These are phyloP conservation scores for Darevskia mixta DNA, from an alignment of 2,797 vertebrate species.

Conservation along the genomic window DNA sequence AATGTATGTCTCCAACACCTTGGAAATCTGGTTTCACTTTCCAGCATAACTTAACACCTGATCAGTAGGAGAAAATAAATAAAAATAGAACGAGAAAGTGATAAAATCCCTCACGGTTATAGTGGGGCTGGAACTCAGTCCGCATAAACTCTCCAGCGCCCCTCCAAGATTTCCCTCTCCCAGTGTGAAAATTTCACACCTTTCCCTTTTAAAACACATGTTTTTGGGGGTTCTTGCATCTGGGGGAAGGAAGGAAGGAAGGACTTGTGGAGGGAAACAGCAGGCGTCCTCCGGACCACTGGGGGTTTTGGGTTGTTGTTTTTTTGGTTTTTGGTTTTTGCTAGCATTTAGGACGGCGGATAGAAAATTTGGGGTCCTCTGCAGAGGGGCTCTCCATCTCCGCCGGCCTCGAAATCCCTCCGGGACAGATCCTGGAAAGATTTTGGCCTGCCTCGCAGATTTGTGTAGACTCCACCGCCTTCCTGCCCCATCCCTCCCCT, in stretches of 20 bases:
- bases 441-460: no score
- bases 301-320: no score
- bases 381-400: neutral
- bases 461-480: no score
- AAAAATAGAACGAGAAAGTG: conserved; percentile 65
- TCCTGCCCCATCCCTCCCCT: no score
- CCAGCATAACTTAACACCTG: conserved; percentile 81
- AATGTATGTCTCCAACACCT: conserved; percentile 78
- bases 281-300: neutral
- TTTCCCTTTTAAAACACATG: conserved; percentile 84
- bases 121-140: conserved; percentile 58
- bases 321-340: no score
- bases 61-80: conserved; percentile 57
- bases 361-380: no score
- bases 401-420: neutral
- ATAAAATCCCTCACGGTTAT: conserved; percentile 75
- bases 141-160: conserved; percentile 16
- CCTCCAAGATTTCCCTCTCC: neutral
- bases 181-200: conserved; percentile 78
- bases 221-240: conserved; percentile 14
- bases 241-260: neutral
- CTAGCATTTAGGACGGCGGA: no score
- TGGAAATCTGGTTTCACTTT: conserved; percentile 81
- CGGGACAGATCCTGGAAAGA: no score
- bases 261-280: neutral